phyloP scores from a whole-genome alignment of 2,797 vertebrate species.

The Sitta carolinensis region DNA sequence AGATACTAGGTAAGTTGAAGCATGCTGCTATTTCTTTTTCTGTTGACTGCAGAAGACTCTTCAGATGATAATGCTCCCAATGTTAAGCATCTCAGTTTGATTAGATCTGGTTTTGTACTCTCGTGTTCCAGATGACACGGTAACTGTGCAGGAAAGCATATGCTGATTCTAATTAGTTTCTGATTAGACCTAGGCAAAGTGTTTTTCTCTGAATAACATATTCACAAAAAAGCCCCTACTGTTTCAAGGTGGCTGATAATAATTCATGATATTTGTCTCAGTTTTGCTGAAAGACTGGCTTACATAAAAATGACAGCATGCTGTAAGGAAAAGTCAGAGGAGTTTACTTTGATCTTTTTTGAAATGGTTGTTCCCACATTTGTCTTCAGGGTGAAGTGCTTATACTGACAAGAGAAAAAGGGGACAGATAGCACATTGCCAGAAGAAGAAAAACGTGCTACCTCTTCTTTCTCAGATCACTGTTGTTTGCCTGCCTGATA shows the following conservation, averaged over 20 bases:
- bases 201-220: conserved; percentile 41
- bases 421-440: not conserved
- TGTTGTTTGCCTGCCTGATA: not conserved
- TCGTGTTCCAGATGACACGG: conserved; percentile 17
- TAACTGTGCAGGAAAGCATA: conserved; percentile 46
- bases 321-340: not conserved
- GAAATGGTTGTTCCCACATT: not conserved
- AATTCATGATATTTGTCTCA: not conserved
- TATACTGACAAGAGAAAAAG: not conserved
- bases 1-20: not conserved
- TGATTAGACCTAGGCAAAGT: conserved; percentile 56
- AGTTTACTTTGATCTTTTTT: not conserved
- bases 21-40: conserved; percentile 36
- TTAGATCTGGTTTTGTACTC: conserved; percentile 40
- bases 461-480: not conserved
- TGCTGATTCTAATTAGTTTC: conserved; percentile 65
- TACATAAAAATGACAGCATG: not conserved
- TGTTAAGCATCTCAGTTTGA: conserved; percentile 25
- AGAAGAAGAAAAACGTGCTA: not conserved
- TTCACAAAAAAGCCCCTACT: conserved; percentile 12
- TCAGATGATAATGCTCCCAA: conserved; percentile 37
- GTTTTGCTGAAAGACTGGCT: not conserved
- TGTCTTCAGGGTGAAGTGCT: not conserved
- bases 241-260: conserved; percentile 42
- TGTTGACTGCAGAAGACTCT: conserved; percentile 34